Conservation (phyloP, 2,113 vertebrate species). For the Zingel zingel region DNA sequence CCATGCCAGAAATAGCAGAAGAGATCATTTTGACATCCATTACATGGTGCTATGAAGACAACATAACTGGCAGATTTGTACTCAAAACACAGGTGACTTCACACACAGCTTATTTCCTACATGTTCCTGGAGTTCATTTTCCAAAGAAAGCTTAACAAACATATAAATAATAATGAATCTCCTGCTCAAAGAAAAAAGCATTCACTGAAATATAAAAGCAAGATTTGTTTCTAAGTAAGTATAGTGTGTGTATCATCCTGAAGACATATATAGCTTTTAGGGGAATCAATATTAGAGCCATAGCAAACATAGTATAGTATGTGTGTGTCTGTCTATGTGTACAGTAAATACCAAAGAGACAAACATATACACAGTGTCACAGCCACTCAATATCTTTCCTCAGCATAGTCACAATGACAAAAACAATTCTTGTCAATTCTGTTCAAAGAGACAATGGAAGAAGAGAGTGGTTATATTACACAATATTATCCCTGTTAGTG, state of each 20-base stretch:
- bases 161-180: neutral
- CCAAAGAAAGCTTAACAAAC: neutral
- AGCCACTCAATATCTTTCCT: slow-evolving; percentile 19
- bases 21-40: neutral
- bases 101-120: neutral
- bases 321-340: neutral
- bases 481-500: neutral
- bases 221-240: neutral
- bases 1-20: neutral
- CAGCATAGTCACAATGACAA: neutral
- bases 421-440: slow-evolving; percentile 59
- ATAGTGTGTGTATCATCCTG: neutral
- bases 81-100: slow-evolving; percentile 1
- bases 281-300: slow-evolving; percentile 12
- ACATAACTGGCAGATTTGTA: neutral
- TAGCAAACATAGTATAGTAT: neutral
- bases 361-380: slow-evolving; percentile 8
- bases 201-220: slow-evolving; percentile 9
- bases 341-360: neutral
- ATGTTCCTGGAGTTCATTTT: slow-evolving; percentile 4
- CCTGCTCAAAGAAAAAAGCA: neutral
- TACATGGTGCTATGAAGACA: neutral
- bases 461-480: neutral
- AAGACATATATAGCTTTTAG: neutral
- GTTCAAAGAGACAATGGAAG: slow-evolving; percentile 8